Evolutionary conservation across 2,113 vertebrate genomes (phyloP).

Genomic region (Trematocara variabile): DNA sequence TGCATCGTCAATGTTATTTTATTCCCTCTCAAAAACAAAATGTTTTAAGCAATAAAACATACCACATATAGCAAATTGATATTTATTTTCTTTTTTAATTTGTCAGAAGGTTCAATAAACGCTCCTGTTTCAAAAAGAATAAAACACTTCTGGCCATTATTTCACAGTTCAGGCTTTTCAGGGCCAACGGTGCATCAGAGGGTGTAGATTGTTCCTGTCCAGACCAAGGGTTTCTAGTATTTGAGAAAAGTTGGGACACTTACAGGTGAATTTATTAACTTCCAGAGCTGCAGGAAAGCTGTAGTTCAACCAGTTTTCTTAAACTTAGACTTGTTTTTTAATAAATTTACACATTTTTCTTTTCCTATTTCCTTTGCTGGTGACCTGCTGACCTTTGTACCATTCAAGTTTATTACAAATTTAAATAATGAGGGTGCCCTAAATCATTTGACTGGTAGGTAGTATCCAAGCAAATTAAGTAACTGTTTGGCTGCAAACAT

Average conservation of each 20-base stretch:
- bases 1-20: neutral
- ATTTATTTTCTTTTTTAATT: neutral
- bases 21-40: neutral
- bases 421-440: neutral
- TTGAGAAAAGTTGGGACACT: neutral
- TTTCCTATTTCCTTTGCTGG: fast-evolving
- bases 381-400: neutral
- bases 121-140: neutral
- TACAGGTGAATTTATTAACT: neutral
- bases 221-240: neutral
- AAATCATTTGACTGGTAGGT: neutral
- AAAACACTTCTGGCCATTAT: neutral
- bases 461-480: neutral
- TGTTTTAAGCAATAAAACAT: neutral
- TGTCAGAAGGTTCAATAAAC: fast-evolving
- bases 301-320: neutral
- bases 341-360: neutral
- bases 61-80: neutral
- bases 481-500: neutral
- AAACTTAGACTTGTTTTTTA: neutral
- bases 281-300: neutral
- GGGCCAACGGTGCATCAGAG: neutral
- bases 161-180: neutral
- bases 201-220: neutral
- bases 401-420: neutral